A percentile compares a stretch with the other conserved stretches of the same genome.
These are phyloP conservation scores for Alligator mississippiensis DNA, from an alignment of 2,113 vertebrate species.

Conservation along the genomic window DNA sequence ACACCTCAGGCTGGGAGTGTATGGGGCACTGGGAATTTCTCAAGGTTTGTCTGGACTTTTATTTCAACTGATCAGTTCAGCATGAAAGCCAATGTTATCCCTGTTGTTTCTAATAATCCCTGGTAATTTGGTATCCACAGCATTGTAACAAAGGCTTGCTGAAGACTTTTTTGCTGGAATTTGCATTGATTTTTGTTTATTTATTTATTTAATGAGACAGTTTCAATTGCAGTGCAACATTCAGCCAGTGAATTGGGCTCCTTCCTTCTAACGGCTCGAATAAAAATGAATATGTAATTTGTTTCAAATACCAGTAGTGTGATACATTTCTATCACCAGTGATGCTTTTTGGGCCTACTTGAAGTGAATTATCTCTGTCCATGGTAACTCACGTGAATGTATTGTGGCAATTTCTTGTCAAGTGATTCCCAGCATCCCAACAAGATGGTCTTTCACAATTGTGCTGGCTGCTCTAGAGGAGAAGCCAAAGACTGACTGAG, in stretches of 20 bases:
- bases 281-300: neutral
- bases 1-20: constrained; percentile 86
- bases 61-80: neutral
- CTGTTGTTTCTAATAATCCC: neutral
- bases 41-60: constrained; percentile 85
- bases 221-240: neutral
- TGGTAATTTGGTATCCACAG: neutral
- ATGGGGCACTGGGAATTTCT: constrained; percentile 87
- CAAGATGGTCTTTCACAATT: neutral
- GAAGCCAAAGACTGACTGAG: neutral
- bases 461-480: too few species aligned
- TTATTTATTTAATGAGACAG: neutral
- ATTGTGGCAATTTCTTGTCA: fast-evolving
- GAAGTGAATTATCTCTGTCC: neutral
- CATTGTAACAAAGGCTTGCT: neutral
- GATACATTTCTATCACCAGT: neutral
- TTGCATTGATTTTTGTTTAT: neutral
- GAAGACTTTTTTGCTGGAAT: neutral
- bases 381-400: neutral
- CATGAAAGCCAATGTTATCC: neutral
- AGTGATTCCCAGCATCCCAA: too few species aligned
- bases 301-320: neutral
- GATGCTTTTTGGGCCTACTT: neutral
- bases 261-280: neutral
- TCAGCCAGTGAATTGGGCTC: neutral